Evolutionary conservation across 2,888 invertebrate genomes (phyloP), one percentile per base, ranked within the genome.

Genomic region (Saturnia japonica): DNA sequence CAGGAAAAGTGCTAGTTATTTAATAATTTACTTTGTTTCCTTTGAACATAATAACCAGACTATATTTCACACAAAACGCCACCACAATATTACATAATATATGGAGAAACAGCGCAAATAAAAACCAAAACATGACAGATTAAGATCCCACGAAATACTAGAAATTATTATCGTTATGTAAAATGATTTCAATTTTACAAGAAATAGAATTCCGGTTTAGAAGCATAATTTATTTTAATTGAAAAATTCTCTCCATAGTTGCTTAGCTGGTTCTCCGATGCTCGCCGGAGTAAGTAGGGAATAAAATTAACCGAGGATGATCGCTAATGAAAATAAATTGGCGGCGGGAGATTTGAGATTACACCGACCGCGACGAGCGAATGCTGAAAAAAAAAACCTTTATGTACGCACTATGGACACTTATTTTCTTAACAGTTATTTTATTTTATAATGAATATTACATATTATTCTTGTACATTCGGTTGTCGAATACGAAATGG

Each of bases 281-380:
- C 86, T 88, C 84, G 84, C 82, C 86, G 82, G 91, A 88, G 92
- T 93, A 94, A 94, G 92, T 92, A 94, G 93, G 91, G 95, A 95
- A 95, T 95, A 94, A 95, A 95, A 95, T 95, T 95, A 95, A 94
- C 94, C 91, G 91, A 91, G 94, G 95, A 95, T 95, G 94, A 95
- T 95, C 95, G 95, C 95, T 95, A 95, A 95, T 95, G 94, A 95
- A 95, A 95, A 95, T 94, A 95, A 94, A 94, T 94, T 94, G 94
- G 91, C 91, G 89, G 89, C 89, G 88, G 94, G 93, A 93, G 94
- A 94, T 94, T 93, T 89, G 89, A 91, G 94, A 94, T 94, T 94
- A 94, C 93, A 90, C 89, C 88, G 88, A 85, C 88, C 88, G 87
- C 86, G 85, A 80, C 81, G 83, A 80, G 78, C 81, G 78, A 73